A percentile compares a stretch with the other conserved stretches of the same genome.
These are phyloP conservation scores for Colaptes auratus DNA, from an alignment of 2,113 vertebrate genomes.

Conservation along the genomic window DNA sequence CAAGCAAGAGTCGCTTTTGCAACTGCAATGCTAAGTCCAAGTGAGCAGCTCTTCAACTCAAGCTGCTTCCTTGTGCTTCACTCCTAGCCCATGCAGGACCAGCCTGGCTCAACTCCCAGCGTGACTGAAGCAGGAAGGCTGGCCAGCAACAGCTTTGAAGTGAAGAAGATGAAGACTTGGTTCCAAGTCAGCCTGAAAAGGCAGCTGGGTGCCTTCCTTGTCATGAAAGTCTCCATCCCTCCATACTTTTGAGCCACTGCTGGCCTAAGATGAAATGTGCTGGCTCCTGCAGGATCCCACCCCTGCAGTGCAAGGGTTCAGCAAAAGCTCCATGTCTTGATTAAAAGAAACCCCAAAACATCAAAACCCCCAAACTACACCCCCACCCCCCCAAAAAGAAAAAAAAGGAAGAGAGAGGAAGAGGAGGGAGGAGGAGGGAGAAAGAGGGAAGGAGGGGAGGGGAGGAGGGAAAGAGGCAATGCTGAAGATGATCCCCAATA, in stretches of 20 bases:
- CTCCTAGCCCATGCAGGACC: not conserved
- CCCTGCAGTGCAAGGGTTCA: conserved; percentile 36
- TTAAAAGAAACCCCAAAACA: not conserved
- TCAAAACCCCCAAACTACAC: too few relatives aligned
- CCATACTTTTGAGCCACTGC: not conserved
- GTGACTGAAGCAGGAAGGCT: not conserved
- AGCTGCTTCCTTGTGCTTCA: not conserved
- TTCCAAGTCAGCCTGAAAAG: not conserved
- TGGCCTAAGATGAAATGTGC: not conserved
- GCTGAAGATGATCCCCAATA: conserved; percentile 67
- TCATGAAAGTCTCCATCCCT: not conserved
- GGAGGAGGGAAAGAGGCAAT: not conserved
- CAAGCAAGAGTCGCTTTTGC: not conserved
- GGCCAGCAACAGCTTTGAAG: not conserved
- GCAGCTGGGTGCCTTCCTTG: not conserved
- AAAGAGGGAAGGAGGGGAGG: too few relatives aligned
- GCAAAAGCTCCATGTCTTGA: not conserved
- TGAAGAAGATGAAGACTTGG: not conserved
- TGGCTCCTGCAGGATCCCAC: conserved; percentile 48
- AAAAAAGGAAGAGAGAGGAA: too few relatives aligned
- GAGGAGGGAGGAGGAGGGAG: too few relatives aligned
- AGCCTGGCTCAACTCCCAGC: not conserved
- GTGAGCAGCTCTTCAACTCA: not conserved
- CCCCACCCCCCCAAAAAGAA: too few relatives aligned
- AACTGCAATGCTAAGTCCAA: not conserved